phyloP scores from a whole-genome alignment of 2,888 invertebrate species.

The Malachius bipustulatus region DNA sequence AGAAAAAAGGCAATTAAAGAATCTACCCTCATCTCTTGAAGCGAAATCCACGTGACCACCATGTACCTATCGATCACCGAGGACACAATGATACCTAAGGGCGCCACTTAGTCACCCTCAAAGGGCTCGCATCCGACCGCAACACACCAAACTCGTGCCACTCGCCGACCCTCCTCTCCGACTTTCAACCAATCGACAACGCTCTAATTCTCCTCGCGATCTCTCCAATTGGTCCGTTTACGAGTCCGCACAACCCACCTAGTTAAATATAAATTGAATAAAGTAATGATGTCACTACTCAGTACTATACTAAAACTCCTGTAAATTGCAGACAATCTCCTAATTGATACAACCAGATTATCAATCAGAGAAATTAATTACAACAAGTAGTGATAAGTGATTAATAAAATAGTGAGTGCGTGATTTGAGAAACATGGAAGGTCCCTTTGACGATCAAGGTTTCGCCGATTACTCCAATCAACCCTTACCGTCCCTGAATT shows the following conservation, averaged over 20 bases:
- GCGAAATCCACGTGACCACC: slow-evolving; percentile 28
- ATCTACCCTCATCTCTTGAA: slow-evolving; percentile 25
- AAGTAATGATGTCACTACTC: slow-evolving; percentile 39
- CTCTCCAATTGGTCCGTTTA: not conserved
- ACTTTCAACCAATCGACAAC: slow-evolving; percentile 11
- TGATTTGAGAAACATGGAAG: slow-evolving; percentile 50
- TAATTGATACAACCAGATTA: slow-evolving; percentile 24
- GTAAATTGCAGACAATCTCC: slow-evolving; percentile 29
- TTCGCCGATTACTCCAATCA: slow-evolving; percentile 64
- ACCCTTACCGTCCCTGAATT: slow-evolving; percentile 35
- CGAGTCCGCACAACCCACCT: slow-evolving; percentile 30
- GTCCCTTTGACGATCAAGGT: slow-evolving; percentile 65
- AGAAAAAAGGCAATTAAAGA: slow-evolving; percentile 27
- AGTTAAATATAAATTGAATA: slow-evolving; percentile 41
- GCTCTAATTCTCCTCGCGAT: slow-evolving; percentile 16
- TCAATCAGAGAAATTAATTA: slow-evolving; percentile 27
- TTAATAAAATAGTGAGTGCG: slow-evolving; percentile 21
- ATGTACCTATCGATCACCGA: slow-evolving; percentile 14
- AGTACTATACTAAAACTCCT: slow-evolving; percentile 30
- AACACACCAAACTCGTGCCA: too few relatives aligned
- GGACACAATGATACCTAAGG: slow-evolving; percentile 4
- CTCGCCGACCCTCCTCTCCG: slow-evolving; percentile 1
- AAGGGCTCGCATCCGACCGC: slow-evolving; percentile 2
- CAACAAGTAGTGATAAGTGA: slow-evolving; percentile 27
- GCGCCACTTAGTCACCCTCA: slow-evolving; percentile 5